Percentiles rank a stretch among this genome's conserved stretches.
Evolutionary conservation across 2,888 invertebrate species (phyloP).

Genomic region (Morpho helenor): DNA sequence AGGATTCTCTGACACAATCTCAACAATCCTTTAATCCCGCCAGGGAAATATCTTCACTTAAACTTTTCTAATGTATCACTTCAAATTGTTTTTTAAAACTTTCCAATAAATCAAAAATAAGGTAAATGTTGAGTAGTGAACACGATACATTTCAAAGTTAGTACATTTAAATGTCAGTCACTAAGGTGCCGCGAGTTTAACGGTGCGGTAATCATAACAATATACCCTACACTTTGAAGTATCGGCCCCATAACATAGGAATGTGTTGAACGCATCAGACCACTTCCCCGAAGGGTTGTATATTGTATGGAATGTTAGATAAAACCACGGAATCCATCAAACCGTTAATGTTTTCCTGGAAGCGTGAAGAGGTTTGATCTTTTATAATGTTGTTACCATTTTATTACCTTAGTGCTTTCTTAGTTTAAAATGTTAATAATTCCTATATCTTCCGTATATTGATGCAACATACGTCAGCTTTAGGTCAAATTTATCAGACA

Average conservation of each 20-base stretch:
- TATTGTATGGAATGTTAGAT: conserved; percentile 22
- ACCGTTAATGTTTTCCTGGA: conserved; percentile 20
- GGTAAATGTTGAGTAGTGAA: conserved; percentile 38
- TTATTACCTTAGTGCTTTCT: conserved; percentile 13
- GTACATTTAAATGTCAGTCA: conserved; percentile 37
- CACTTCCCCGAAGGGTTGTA: conserved; percentile 45
- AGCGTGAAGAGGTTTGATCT: conserved; percentile 15
- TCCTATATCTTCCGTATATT: too few relatives aligned
- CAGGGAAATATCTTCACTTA: too few relatives aligned
- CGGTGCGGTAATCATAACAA: conserved; percentile 47
- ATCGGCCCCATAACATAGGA: conserved; percentile 44
- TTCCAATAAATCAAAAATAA: conserved; percentile 34
- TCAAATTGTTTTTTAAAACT: neutral
- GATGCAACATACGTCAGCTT: too few relatives aligned
- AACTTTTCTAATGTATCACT: too few relatives aligned
- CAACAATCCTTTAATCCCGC: too few relatives aligned
- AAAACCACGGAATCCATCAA: conserved; percentile 24
- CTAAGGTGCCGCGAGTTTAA: conserved; percentile 28
- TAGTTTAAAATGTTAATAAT: conserved; percentile 4
- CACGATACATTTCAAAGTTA: conserved; percentile 38
- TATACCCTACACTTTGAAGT: conserved; percentile 42
- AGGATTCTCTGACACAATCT: too few relatives aligned
- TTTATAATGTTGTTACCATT: conserved; percentile 17
- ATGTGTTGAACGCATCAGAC: conserved; percentile 55
- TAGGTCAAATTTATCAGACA: too few relatives aligned